Evolutionary conservation across 2,888 invertebrate species (phyloP), one percentile per base, ranked within the genome.

Genomic region (Microchrysa polita): DNA sequence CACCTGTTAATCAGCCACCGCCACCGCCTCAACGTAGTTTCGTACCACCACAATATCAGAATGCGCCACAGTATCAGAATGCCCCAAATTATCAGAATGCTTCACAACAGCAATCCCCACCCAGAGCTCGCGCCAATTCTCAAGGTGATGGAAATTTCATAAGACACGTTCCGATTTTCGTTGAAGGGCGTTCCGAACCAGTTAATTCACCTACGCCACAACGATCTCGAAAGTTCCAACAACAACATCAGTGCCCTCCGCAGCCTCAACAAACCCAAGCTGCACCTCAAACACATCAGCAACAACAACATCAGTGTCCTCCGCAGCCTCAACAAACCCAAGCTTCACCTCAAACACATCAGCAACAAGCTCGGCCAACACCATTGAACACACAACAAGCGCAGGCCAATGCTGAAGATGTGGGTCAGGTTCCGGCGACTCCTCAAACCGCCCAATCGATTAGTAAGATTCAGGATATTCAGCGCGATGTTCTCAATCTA

Each of bases 161-260:
- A 63, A 88, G 95, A 76, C 92, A 93, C 80, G 95, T 95, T 83
- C 95, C 95, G 22, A 95, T 95, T 77, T 92, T 93, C 81, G 93
- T 95, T 0, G 95, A 96, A 84, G 94, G 94, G 7, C 87, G 94
- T 71, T 92, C 93, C 79, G 91, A 92, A 80, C 93, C 94, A 0
- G 89, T 94, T 16, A 44, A 27, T n/a, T 14, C 52, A 12, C 69
- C 69, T 5, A 27, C 44, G 1, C 48, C 34, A 40, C 40, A 18
- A 40, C 18, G 22, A 10, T 18, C 40, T 5, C 63, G 40, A 14
- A 63, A 18, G 42, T 18, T 42, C 10, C 67, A 67, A 48, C 65
- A 67, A 22, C 72, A 65, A 10, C 71, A 59, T 4, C 75, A 77
- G 5, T 78, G 78, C 40, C 78, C 79, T 59, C 79, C 79, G 44